Evolutionary conservation across 2,797 vertebrate species (phyloP).

Genomic region (Melanotaenia trifasciata): DNA sequence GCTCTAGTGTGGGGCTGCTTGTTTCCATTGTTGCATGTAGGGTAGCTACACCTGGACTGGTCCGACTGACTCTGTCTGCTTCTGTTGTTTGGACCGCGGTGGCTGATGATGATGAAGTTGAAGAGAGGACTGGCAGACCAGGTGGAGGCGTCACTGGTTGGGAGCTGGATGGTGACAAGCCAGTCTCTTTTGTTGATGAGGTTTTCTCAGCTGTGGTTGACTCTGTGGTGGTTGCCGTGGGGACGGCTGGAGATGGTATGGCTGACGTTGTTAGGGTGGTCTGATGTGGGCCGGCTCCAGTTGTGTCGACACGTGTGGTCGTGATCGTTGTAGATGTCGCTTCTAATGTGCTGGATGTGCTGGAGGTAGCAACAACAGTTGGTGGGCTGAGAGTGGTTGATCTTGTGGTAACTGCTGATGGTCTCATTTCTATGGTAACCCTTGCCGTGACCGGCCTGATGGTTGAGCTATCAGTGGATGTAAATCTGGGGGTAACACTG

Average conservation of each 20-base stretch:
- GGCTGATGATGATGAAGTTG: constrained; percentile 14
- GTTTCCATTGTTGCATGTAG: constrained; percentile 28
- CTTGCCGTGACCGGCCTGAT: constrained; percentile 36
- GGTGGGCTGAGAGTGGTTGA: constrained; percentile 25
- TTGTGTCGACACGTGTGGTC: constrained; percentile 22
- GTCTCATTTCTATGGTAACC: constrained; percentile 50
- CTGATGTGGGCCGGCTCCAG: neutral
- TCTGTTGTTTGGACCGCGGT: constrained; percentile 9
- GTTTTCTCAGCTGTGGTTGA: constrained; percentile 27
- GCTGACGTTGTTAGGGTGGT: constrained; percentile 31
- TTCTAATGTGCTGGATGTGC: constrained; percentile 24
- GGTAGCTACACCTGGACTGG: constrained; percentile 25
- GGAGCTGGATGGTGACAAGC: neutral
- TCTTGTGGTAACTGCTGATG: constrained; percentile 24
- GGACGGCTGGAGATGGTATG: constrained; percentile 25
- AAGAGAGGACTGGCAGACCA: neutral
- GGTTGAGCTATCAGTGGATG: constrained; percentile 40
- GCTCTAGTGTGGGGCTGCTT: constrained; percentile 26
- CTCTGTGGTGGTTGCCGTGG: constrained; percentile 29
- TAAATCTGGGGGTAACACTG: constrained; percentile 56
- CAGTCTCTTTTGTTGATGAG: constrained; percentile 35
- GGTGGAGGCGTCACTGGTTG: constrained; percentile 35
- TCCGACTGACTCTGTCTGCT: constrained; percentile 8
- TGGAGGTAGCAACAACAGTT: constrained; percentile 19
- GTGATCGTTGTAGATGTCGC: constrained; percentile 34